A percentile compares a stretch with the other conserved stretches of the same genome.
Conservation (phyloP, 2,888 invertebrate genomes). For the Nasonia oneida region DNA sequence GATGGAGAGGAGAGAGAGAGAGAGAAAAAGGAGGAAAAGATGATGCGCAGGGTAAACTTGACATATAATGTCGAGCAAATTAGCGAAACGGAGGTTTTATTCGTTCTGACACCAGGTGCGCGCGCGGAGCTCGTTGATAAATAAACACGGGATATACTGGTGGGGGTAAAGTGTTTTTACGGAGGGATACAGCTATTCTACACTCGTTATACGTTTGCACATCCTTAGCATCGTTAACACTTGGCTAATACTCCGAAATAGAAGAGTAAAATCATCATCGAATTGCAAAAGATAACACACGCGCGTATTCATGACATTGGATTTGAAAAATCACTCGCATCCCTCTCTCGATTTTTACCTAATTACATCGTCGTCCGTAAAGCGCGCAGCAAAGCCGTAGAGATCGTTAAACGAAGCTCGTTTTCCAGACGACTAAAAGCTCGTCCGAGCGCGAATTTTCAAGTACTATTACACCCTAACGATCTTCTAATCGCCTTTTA, state of each 20-base stretch:
- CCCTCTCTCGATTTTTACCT: too few species aligned
- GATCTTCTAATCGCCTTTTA: background rate
- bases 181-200: too few species aligned
- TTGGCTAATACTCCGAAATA: too few species aligned
- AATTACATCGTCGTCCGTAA: too few species aligned
- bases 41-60: background rate
- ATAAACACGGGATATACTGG: background rate
- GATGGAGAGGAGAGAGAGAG: background rate
- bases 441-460: background rate
- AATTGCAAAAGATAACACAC: background rate
- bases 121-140: background rate
- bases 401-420: background rate
- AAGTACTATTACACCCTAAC: background rate
- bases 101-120: background rate
- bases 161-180: too few species aligned
- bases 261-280: background rate
- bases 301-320: background rate
- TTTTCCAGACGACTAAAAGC: background rate
- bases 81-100: background rate
- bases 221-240: too few species aligned
- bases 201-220: too few species aligned
- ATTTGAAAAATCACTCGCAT: background rate
- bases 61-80: slow-evolving; percentile 36
- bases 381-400: too few species aligned
- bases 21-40: background rate